A percentile compares a stretch with the other conserved stretches of the same genome.
These are phyloP conservation scores for Cuniculus paca DNA, from an alignment of 2,797 vertebrate genomes.

Conservation along the genomic window DNA sequence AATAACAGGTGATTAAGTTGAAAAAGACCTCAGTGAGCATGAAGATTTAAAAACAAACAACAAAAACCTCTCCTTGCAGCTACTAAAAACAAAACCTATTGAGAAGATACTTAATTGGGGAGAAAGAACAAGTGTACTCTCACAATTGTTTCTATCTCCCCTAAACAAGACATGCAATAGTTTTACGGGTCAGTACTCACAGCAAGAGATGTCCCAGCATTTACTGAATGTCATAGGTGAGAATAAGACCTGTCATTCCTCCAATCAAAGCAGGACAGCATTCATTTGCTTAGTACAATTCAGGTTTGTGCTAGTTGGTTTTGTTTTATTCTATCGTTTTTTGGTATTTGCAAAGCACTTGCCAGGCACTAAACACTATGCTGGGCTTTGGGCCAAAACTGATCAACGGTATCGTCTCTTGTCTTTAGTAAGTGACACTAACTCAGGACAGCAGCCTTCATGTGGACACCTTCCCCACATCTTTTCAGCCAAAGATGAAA, in stretches of 20 bases:
- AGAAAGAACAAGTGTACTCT: background rate
- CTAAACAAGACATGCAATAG: background rate
- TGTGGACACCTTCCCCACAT: background rate
- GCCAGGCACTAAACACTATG: background rate
- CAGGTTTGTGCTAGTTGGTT: background rate
- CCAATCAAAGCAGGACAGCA: background rate
- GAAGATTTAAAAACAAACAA: background rate
- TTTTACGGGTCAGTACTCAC: background rate
- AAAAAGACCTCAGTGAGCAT: background rate
- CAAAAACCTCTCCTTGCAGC: background rate
- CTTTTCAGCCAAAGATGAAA: background rate
- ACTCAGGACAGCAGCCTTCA: background rate
- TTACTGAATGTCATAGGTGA: background rate
- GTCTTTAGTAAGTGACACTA: background rate
- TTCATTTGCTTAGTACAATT: background rate
- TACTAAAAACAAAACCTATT: slow-evolving; percentile 31
- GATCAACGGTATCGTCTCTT: background rate
- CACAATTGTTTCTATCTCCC: background rate
- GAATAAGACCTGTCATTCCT: background rate
- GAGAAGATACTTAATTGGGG: background rate
- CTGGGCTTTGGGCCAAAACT: background rate
- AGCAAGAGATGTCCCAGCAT: background rate
- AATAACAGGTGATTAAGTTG: slow-evolving; percentile 2
- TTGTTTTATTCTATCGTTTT: background rate
- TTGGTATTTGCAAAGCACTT: background rate